Evolutionary conservation across 2,113 vertebrate genomes (phyloP).

Genomic region (Ramphastos sulfuratus): DNA sequence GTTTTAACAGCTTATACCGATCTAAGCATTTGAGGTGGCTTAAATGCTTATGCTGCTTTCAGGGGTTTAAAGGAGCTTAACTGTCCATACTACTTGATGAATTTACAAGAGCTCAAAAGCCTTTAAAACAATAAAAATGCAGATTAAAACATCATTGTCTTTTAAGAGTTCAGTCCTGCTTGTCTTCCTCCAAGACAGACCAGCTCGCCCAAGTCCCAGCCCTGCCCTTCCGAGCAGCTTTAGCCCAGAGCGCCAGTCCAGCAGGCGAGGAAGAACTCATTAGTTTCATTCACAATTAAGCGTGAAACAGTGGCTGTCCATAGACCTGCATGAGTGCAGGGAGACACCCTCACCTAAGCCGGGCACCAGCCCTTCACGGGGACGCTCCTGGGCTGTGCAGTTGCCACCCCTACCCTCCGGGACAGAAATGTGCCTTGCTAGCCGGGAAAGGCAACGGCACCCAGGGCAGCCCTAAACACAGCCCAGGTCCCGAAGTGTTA

Average conservation of each 20-base stretch:
- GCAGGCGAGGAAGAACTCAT: not conserved
- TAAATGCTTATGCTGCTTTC: not conserved
- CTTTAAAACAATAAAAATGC: not conserved
- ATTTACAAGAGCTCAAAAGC: not conserved
- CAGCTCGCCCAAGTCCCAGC: not conserved
- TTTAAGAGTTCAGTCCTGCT: not conserved
- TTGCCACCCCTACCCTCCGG: too few species aligned
- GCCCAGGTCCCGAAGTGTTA: not conserved
- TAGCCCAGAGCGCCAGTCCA: not conserved
- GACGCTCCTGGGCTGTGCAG: not conserved
- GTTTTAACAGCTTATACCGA: not conserved
- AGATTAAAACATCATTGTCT: not conserved
- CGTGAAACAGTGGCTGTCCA: not conserved
- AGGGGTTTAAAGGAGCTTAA: not conserved
- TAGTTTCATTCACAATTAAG: constrained; percentile 37
- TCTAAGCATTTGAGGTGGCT: constrained; percentile 1
- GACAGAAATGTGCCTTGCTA: not conserved
- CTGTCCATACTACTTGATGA: not conserved
- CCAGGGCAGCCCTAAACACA: not conserved
- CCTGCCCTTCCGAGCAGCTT: not conserved
- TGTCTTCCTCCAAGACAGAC: too few species aligned
- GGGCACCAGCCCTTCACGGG: too few species aligned
- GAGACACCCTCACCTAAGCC: not conserved
- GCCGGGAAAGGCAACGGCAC: not conserved
- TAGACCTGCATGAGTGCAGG: not conserved